Conservation (phyloP, 2,888 invertebrate genomes). For the Dryococelus australis region DNA sequence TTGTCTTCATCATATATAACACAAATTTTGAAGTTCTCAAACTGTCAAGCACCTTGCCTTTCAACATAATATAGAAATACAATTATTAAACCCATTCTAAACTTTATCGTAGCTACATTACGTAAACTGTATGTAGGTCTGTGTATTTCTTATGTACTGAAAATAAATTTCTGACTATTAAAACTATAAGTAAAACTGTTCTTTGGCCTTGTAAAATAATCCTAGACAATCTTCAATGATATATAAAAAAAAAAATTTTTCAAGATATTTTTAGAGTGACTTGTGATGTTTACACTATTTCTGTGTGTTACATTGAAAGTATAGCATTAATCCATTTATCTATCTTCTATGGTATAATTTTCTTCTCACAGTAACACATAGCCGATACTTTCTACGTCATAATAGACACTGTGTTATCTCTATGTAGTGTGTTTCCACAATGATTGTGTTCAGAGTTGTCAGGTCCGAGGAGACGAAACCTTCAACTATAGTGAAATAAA, state of each 20-base stretch:
- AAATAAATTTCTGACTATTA: constrained; percentile 34
- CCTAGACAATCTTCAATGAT: constrained; percentile 56
- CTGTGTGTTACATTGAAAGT: constrained; percentile 31
- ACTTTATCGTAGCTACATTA: neutral
- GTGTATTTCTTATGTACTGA: constrained; percentile 16
- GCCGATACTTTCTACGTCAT: neutral
- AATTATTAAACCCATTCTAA: constrained; percentile 10
- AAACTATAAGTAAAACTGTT: constrained; percentile 33
- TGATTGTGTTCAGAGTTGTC: neutral
- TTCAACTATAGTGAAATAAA: too few species aligned
- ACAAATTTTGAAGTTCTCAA: neutral
- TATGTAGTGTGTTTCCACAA: neutral
- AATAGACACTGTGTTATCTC: neutral
- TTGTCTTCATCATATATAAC: neutral
- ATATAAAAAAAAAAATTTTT: constrained; percentile 32
- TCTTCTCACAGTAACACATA: neutral
- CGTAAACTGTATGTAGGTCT: constrained; percentile 16
- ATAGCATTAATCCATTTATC: constrained; percentile 28
- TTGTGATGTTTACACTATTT: constrained; percentile 31
- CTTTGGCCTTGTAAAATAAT: constrained; percentile 56
- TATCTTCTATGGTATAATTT: neutral
- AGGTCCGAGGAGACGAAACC: neutral
- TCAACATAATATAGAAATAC: neutral
- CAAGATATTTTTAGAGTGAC: constrained; percentile 39
- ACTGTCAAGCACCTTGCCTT: constrained; percentile 10